Evolutionary conservation across 2,888 invertebrate species (phyloP).

Genomic region (Gortyna flavago): DNA sequence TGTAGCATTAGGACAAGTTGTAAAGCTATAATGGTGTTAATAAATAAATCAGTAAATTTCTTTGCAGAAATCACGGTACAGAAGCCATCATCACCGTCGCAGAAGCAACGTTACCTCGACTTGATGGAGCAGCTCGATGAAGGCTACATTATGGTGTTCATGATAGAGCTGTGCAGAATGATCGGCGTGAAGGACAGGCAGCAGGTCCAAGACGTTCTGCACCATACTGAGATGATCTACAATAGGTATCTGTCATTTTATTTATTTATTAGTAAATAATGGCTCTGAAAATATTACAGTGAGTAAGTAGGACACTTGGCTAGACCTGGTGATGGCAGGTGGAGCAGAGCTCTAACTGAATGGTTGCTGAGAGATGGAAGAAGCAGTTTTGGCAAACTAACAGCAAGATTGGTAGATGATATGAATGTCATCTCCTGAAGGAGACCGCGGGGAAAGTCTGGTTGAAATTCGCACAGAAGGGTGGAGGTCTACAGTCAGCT

Average conservation of each 20-base stretch:
- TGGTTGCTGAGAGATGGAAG: neutral
- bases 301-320: neutral
- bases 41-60: neutral
- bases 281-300: neutral
- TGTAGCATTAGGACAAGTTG: neutral
- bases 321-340: neutral
- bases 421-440: neutral
- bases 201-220: neutral
- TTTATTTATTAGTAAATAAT: neutral
- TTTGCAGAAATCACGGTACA: neutral
- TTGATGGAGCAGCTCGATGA: slow-evolving; percentile 2
- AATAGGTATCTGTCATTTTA: neutral
- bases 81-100: accelerated
- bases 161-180: slow-evolving; percentile 12
- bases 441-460: neutral
- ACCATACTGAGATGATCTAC: slow-evolving; percentile 1
- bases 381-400: neutral
- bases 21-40: neutral
- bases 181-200: slow-evolving; percentile 3
- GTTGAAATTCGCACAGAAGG: neutral
- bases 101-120: neutral
- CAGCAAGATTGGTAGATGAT: neutral
- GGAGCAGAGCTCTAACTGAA: neutral
- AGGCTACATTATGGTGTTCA: slow-evolving; percentile 25
- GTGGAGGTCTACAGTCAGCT: neutral